Evolutionary conservation across 2,797 vertebrate genomes (phyloP).

Genomic region (Kryptopterus vitreolus): DNA sequence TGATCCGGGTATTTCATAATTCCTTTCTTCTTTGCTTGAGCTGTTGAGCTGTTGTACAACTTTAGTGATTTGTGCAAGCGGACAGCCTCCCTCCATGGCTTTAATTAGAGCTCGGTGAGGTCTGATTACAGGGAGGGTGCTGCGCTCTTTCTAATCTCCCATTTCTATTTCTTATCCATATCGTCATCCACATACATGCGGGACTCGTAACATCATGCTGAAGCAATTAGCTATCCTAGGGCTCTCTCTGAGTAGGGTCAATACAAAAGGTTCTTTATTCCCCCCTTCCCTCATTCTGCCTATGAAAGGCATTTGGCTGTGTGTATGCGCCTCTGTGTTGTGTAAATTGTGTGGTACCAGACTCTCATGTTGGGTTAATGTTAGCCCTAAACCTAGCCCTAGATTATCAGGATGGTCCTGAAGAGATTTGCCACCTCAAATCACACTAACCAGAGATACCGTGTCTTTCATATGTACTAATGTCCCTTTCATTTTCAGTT

Average conservation of each 20-base stretch:
- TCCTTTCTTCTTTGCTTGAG: constrained; percentile 25
- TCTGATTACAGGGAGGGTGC: constrained; percentile 73
- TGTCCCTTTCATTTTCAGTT: not conserved
- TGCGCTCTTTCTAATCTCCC: constrained; percentile 71
- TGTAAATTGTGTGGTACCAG: constrained; percentile 58
- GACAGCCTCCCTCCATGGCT: constrained; percentile 59
- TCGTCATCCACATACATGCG: constrained; percentile 62
- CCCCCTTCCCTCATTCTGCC: constrained; percentile 36
- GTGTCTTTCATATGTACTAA: not conserved
- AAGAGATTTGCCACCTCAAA: not conserved
- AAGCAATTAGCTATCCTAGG: constrained; percentile 65
- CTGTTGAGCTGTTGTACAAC: constrained; percentile 17
- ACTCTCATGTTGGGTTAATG: constrained; percentile 67
- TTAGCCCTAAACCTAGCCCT: no score
- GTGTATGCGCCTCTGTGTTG: constrained; percentile 63
- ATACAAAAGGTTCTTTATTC: constrained; percentile 32
- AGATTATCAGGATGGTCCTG: constrained; percentile 48
- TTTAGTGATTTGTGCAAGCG: constrained; percentile 40
- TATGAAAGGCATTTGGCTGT: constrained; percentile 26
- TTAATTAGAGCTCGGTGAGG: constrained; percentile 69
- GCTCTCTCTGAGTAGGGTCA: constrained; percentile 60
- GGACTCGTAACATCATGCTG: constrained; percentile 54
- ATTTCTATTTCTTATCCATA: constrained; percentile 74
- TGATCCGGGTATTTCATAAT: constrained; percentile 27
- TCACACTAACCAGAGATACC: not conserved